Percentiles rank a stretch among this genome's conserved stretches.
Evolutionary conservation across 2,888 invertebrate genomes (phyloP).

Genomic region (Plagodis pulveraria): DNA sequence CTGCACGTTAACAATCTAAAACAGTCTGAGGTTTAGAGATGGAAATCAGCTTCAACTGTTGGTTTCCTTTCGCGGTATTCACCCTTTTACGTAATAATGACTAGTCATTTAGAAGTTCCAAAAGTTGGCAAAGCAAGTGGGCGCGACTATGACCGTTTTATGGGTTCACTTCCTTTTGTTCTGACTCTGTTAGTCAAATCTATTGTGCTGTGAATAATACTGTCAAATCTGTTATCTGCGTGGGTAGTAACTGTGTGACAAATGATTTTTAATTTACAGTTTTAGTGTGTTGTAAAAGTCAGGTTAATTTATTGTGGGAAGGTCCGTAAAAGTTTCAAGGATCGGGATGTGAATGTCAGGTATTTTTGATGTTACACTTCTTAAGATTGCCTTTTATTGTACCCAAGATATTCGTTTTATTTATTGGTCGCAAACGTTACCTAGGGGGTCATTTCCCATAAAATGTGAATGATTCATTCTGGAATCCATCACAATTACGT

Average conservation of each 20-base stretch:
- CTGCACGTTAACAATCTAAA: constrained; percentile 49
- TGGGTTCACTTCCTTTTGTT: constrained; percentile 51
- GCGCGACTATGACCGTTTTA: constrained; percentile 55
- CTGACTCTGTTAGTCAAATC: constrained; percentile 32
- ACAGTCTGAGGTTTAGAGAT: constrained; percentile 46
- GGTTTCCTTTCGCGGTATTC: constrained; percentile 52
- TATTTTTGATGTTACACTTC: constrained; percentile 12
- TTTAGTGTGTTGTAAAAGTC: constrained; percentile 40
- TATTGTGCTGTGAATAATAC: constrained; percentile 46
- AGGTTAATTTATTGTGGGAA: constrained; percentile 39
- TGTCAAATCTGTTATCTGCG: constrained; percentile 33
- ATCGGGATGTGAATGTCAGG: constrained; percentile 17
- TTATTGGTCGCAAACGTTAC: background rate
- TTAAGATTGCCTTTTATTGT: constrained; percentile 10
- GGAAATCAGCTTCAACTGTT: constrained; percentile 49
- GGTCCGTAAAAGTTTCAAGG: constrained; percentile 18
- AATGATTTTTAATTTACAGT: constrained; percentile 43
- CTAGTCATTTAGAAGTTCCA: constrained; percentile 33
- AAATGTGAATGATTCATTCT: too few species aligned
- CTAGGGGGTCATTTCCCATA: too few species aligned
- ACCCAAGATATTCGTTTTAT: background rate
- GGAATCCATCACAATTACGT: background rate
- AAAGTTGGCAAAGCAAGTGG: constrained; percentile 43
- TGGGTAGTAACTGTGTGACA: constrained; percentile 39
- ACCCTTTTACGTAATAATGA: constrained; percentile 44